Evolutionary conservation across 2,888 invertebrate species (phyloP).

Genomic region (Smittia aterrima): DNA sequence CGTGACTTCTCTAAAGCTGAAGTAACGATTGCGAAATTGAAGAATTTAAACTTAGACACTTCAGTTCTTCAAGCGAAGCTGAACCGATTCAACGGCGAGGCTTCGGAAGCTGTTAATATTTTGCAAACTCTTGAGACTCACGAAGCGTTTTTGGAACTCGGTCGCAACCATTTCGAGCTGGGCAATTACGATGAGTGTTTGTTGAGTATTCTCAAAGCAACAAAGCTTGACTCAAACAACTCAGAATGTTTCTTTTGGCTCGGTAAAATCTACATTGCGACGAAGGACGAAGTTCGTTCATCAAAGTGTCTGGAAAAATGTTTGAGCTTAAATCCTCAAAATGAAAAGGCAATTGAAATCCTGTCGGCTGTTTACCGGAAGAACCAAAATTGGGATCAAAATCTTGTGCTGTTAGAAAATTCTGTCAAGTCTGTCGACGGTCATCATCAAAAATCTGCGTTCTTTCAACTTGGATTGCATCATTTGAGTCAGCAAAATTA

Average conservation of each 20-base stretch:
- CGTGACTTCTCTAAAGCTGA: slow-evolving; percentile 51
- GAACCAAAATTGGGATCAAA: slow-evolving; percentile 64
- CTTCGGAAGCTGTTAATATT: slow-evolving; percentile 58
- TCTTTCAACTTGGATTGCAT: slow-evolving; percentile 79
- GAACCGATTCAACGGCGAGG: slow-evolving; percentile 50
- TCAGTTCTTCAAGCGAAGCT: slow-evolving; percentile 54
- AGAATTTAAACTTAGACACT: slow-evolving; percentile 56
- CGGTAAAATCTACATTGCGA: slow-evolving; percentile 69
- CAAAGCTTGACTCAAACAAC: slow-evolving; percentile 71
- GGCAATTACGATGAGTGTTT: slow-evolving; percentile 62
- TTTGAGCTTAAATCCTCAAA: slow-evolving; percentile 67
- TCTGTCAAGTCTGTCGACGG: slow-evolving; percentile 55
- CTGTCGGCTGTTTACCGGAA: slow-evolving; percentile 74
- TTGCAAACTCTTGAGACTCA: slow-evolving; percentile 55
- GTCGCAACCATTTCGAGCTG: slow-evolving; percentile 48
- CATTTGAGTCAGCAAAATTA: slow-evolving; percentile 71
- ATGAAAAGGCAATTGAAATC: slow-evolving; percentile 66
- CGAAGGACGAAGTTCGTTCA: slow-evolving; percentile 69
- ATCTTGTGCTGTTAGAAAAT: slow-evolving; percentile 62
- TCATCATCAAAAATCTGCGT: slow-evolving; percentile 68
- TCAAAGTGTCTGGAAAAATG: slow-evolving; percentile 83
- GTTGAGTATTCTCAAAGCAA: slow-evolving; percentile 65
- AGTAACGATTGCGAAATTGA: slow-evolving; percentile 49
- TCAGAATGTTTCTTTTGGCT: slow-evolving; percentile 71
- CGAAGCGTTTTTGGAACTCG: slow-evolving; percentile 52